These are phyloP conservation scores for Tupaia chinensis DNA, from an alignment of 2,113 vertebrate species.

Conservation along the genomic window DNA sequence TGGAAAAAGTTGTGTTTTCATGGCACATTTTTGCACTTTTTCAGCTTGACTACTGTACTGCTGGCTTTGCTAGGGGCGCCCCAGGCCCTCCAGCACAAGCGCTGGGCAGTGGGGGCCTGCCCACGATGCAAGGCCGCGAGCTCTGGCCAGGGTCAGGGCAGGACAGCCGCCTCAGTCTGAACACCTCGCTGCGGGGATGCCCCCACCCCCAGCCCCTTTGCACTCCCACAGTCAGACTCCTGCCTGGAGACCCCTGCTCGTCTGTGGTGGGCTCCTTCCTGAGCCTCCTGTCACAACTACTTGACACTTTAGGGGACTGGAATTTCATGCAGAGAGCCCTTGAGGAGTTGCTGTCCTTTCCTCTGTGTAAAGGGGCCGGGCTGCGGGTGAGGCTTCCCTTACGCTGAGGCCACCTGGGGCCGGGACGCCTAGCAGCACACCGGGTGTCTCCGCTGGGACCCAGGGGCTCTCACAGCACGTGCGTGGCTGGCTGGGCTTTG, in stretches of 20 bases:
- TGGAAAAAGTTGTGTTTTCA: conserved; percentile 50
- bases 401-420: not conserved
- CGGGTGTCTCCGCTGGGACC: fast-evolving
- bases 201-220: too few relatives aligned
- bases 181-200: fast-evolving
- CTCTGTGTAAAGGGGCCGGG: fast-evolving
- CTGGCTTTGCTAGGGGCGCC: not conserved
- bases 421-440: fast-evolving
- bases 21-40: conserved; percentile 65
- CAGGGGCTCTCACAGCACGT: fast-evolving
- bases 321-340: fast-evolving
- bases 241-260: not conserved
- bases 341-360: too few relatives aligned
- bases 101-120: fast-evolving
- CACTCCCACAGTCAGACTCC: fast-evolving
- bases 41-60: not conserved
- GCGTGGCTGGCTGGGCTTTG: fast-evolving
- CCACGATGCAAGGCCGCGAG: fast-evolving
- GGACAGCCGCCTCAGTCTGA: not conserved
- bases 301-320: not conserved
- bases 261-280: fast-evolving
- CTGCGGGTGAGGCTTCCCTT: not conserved
- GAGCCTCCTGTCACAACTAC: not conserved
- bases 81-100: not conserved
- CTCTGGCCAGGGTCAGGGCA: not conserved